These are phyloP conservation scores for Buteo buteo DNA, from an alignment of 2,113 vertebrate species.

Conservation along the genomic window DNA sequence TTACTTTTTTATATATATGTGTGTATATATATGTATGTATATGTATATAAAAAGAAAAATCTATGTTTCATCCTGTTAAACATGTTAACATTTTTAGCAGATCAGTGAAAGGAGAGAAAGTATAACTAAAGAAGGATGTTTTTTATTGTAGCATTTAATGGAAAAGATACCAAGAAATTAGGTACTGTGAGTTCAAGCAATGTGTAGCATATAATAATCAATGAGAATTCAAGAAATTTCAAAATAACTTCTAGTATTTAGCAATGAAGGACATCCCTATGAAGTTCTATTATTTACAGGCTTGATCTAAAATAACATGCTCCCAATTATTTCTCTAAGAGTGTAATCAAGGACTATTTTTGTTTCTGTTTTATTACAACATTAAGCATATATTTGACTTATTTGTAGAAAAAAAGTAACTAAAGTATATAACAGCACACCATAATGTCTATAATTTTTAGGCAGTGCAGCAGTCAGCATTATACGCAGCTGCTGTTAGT, in stretches of 20 bases:
- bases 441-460: not conserved
- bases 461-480: not conserved
- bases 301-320: not conserved
- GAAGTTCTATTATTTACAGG: not conserved
- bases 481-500: not conserved
- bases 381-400: not conserved
- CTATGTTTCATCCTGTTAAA: not conserved
- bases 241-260: not conserved
- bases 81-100: not conserved
- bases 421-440: not conserved
- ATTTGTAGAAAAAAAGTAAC: not conserved
- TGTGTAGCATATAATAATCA: not conserved
- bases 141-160: not conserved
- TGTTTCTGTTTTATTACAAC: not conserved
- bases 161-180: not conserved
- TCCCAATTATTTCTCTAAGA: not conserved
- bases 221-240: not conserved
- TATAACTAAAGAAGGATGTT: not conserved
- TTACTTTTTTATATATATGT: not conserved
- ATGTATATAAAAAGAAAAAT: not conserved
- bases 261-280: not conserved
- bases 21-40: no score
- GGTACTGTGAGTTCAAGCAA: not conserved
- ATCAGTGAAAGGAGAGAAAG: not conserved
- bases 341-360: not conserved